Base-by-base conservation (phyloP, 1,140 invertebrate genomes). In the Musca domestica region DNA sequence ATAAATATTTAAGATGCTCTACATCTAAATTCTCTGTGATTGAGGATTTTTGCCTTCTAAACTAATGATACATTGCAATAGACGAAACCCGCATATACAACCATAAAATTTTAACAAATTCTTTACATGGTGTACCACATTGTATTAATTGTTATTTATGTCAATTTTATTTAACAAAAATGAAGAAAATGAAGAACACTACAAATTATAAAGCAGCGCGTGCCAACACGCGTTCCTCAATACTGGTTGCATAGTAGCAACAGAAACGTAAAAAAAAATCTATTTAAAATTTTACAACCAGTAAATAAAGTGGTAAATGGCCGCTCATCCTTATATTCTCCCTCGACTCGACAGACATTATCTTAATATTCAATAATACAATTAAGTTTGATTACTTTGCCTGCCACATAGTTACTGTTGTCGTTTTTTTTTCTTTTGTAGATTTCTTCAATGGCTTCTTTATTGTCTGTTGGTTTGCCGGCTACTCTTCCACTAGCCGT, bases 371-470 rank as follows among this genome's bases (percentile, higher is more conserved):
- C n/a, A 34, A 34, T 34, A 34, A 61, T 34, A 61, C 56, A 61
- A 61, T 61, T 61, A 61, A 61, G 17, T 61, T 61, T 34, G 34
- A 61, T 30, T 20, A 30, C 56, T 61, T 61, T 61, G 56, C 27
- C 56, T 41, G 34, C 56, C 56, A n/a, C n/a, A 61, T 61, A 34
- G 10, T 61, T 41, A 20, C 9, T 41, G 34, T 41, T 30, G n/a
- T 41, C 34, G 34, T 3, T 58, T 25, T 2, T 51, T 30, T 58
- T 58, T 27, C 17, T 58, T 61, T 34, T 61, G 27, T 41, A 58
- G 17, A 34, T 19, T 17, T 61, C 2, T 41, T 58, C 34, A 6
- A 34, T 61, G 56, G 12, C 19, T 19, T 61, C 19, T 17, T 61
- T 61, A 17, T 34, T 61, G 56, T 61, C 34, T 41, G 34, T 41